Conservation (phyloP, 2,888 invertebrate species). For the Clostera curtula region DNA sequence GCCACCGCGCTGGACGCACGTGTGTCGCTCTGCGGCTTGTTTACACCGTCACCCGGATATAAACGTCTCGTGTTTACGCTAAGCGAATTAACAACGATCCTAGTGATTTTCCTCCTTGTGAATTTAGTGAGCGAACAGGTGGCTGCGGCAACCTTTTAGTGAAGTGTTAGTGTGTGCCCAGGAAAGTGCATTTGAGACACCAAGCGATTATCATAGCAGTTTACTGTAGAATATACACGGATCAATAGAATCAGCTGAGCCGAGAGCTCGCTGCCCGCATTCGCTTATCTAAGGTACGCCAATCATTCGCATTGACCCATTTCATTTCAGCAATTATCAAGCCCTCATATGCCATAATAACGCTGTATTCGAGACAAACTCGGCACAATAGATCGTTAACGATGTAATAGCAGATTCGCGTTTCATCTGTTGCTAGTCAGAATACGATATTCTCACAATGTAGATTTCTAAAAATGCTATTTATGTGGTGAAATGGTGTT, state of each 20-base stretch:
- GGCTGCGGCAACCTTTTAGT: slow-evolving; percentile 40
- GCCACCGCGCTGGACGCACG: slow-evolving; percentile 32
- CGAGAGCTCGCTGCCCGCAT: slow-evolving; percentile 40
- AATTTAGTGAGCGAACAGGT: slow-evolving; percentile 43
- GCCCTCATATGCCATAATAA: slow-evolving; percentile 1
- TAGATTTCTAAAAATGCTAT: too few species aligned
- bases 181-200: slow-evolving; percentile 39
- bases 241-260: slow-evolving; percentile 64
- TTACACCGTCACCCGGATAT: slow-evolving; percentile 32
- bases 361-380: too few species aligned
- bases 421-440: too few species aligned
- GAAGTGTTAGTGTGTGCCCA: slow-evolving; percentile 41
- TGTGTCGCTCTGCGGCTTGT: slow-evolving; percentile 16
- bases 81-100: slow-evolving; percentile 19
- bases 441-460: too few species aligned
- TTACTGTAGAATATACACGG: slow-evolving; percentile 33
- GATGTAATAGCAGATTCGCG: too few species aligned
- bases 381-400: too few species aligned
- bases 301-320: slow-evolving; percentile 34
- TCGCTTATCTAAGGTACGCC: slow-evolving; percentile 47
- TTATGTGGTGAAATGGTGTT: too few species aligned
- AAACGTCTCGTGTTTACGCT: slow-evolving; percentile 20
- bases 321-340: slow-evolving; percentile 17
- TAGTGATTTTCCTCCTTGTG: slow-evolving; percentile 9
- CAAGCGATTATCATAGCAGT: slow-evolving; percentile 17